Conservation (phyloP, 2,113 vertebrate species). For the Ahaetulla prasina region DNA sequence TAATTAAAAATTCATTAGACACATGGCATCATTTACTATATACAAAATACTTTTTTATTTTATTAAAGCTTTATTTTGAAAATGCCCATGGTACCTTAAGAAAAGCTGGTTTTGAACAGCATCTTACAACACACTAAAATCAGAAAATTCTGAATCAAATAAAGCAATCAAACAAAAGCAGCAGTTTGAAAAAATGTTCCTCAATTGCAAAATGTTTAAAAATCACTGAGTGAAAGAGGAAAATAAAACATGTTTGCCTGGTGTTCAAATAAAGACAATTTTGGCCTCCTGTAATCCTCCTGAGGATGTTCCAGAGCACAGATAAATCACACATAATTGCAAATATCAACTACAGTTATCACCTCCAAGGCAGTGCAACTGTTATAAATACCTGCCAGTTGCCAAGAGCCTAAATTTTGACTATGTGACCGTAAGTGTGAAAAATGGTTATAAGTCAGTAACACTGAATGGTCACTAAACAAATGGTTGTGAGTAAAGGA, state of each 20-base stretch:
- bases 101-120: background rate
- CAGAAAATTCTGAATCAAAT: background rate
- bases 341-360: background rate
- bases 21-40: background rate
- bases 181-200: background rate
- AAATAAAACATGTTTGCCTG: background rate
- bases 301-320: background rate
- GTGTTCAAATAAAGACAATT: background rate
- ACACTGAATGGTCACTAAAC: background rate
- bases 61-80: background rate
- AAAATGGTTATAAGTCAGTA: background rate
- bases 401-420: background rate
- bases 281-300: background rate
- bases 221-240: background rate
- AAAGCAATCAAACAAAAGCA: background rate
- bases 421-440: background rate
- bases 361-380: background rate
- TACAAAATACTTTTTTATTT: background rate
- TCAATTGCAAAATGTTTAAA: background rate
- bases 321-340: background rate
- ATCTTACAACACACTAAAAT: background rate
- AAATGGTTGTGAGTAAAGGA: background rate
- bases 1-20: background rate
- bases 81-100: background rate
- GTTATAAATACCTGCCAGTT: background rate